phyloP scores from a whole-genome alignment of 1,140 invertebrate species.

The Cepaea nemoralis region DNA sequence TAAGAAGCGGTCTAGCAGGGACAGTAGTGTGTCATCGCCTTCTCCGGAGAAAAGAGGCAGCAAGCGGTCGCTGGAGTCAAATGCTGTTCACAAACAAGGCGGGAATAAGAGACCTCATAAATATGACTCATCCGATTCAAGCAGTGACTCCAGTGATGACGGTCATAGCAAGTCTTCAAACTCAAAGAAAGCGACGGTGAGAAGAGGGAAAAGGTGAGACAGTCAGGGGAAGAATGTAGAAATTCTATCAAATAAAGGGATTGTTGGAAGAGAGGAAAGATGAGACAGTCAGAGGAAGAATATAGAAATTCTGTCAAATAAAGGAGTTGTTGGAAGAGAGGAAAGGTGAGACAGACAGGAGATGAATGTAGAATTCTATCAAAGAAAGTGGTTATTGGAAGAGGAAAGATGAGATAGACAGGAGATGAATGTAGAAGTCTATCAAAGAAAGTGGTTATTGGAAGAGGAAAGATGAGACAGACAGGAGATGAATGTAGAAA shows the following conservation, averaged over 20 bases:
- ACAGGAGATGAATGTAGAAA: too few relatives aligned
- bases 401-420: neutral
- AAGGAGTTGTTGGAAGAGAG: too few relatives aligned
- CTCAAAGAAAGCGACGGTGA: neutral
- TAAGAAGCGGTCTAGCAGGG: neutral
- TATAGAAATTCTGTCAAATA: too few relatives aligned
- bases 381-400: too few relatives aligned
- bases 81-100: neutral
- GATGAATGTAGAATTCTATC: too few relatives aligned
- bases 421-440: neutral
- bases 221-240: slow-evolving; percentile 4
- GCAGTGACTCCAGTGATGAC: neutral
- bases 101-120: neutral
- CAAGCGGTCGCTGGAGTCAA: neutral
- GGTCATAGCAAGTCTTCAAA: neutral
- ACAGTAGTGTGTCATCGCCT: neutral
- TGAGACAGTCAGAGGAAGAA: neutral
- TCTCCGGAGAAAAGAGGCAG: neutral
- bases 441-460: too few relatives aligned
- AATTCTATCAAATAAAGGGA: too few relatives aligned
- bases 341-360: too few relatives aligned
- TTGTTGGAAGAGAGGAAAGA: neutral
- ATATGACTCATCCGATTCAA: neutral
- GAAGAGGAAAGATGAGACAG: too few relatives aligned
- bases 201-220: neutral